These are phyloP conservation scores for Drosophila insularis DNA, from an alignment of 1,140 invertebrate genomes.

Conservation along the genomic window DNA sequence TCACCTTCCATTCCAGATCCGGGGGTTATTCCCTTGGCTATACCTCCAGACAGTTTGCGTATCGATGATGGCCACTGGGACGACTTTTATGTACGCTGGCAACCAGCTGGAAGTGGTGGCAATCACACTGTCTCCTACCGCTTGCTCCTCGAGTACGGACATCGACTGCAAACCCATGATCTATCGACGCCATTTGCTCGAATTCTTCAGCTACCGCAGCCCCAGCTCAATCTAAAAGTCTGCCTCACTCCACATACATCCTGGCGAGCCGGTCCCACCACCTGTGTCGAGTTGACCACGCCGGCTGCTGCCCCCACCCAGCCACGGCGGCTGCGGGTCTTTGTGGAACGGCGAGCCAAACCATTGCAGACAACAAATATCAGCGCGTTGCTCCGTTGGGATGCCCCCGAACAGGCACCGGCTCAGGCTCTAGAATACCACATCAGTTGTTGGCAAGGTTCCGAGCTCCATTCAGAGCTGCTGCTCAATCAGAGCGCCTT, in stretches of 20 bases:
- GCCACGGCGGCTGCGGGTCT: slow-evolving; percentile 88
- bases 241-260: slow-evolving; percentile 91
- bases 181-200: slow-evolving; percentile 55
- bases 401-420: slow-evolving; percentile 86
- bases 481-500: slow-evolving; percentile 56
- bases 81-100: slow-evolving; percentile 92
- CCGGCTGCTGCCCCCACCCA: slow-evolving; percentile 89
- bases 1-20: not conserved
- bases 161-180: slow-evolving; percentile 41
- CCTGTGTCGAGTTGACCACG: slow-evolving; percentile 85
- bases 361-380: slow-evolving; percentile 58
- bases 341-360: slow-evolving; percentile 84
- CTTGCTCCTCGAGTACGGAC: slow-evolving; percentile 57
- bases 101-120: slow-evolving; percentile 88
- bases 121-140: slow-evolving; percentile 91
- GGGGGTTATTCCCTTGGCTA: slow-evolving; percentile 87
- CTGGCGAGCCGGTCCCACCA: slow-evolving; percentile 89
- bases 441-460: slow-evolving; percentile 67
- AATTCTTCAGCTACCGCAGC: slow-evolving; percentile 83
- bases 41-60: slow-evolving; percentile 85
- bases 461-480: slow-evolving; percentile 50
- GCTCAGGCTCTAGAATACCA: slow-evolving; percentile 54
- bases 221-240: slow-evolving; percentile 88
- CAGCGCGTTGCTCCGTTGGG: slow-evolving; percentile 89
- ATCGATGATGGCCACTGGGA: slow-evolving; percentile 88